phyloP scores from a whole-genome alignment of 2,797 vertebrate genomes.

The Sylvilagus floridanus region DNA sequence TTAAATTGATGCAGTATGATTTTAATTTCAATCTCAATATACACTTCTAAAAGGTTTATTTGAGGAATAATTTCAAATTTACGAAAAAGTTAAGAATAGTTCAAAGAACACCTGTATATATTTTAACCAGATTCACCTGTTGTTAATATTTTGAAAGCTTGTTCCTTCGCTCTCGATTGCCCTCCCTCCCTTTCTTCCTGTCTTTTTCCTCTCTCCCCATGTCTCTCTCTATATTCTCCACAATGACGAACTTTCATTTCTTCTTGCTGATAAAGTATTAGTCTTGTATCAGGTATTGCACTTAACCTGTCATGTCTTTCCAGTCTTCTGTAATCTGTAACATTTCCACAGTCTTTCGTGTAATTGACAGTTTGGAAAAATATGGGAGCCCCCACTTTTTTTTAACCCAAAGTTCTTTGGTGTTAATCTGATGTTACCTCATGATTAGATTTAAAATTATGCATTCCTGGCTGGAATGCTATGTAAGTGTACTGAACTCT shows the following conservation, averaged over 20 bases:
- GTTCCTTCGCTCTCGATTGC: accelerated
- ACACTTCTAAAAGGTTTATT: not conserved
- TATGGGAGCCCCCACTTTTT: not conserved
- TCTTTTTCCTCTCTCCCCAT: not conserved
- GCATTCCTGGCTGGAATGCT: not conserved
- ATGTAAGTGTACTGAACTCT: not conserved
- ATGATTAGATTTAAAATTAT: not conserved
- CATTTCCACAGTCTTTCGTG: not conserved
- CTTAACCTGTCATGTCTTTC: not conserved
- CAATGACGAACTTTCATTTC: not conserved
- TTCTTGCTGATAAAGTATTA: not conserved
- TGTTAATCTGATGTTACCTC: not conserved
- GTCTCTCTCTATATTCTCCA: not conserved
- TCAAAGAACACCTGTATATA: not conserved
- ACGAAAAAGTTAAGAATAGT: constrained; percentile 29
- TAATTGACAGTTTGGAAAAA: constrained; percentile 1
- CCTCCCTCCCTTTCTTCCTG: too few species aligned
- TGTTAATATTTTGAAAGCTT: not conserved
- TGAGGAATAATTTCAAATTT: not conserved
- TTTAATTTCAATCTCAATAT: not conserved
- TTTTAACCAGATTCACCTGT: not conserved
- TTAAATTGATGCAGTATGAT: not conserved
- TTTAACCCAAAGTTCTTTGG: not conserved
- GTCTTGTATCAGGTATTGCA: not conserved
- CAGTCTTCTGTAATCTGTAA: not conserved